Percentiles rank a stretch among this genome's conserved stretches.
These are phyloP conservation scores for Chaenodraco wilsoni DNA, from an alignment of 2,797 vertebrate species.

Conservation along the genomic window DNA sequence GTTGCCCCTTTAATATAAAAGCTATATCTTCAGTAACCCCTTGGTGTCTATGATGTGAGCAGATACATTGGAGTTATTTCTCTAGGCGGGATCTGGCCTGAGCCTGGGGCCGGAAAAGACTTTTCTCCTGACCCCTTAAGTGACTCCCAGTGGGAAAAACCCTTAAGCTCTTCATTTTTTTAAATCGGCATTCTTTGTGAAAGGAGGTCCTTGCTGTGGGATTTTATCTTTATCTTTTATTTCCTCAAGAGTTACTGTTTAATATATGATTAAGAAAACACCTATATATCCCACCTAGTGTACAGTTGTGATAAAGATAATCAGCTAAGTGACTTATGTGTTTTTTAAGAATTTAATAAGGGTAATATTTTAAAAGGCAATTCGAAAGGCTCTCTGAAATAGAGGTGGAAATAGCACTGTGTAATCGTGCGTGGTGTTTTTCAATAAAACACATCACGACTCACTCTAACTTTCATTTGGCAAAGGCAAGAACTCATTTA, in stretches of 20 bases:
- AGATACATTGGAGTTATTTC: background rate
- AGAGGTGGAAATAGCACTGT: background rate
- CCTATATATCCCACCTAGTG: too few species aligned
- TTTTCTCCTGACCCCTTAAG: background rate
- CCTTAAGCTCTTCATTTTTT: background rate
- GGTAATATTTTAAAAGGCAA: background rate
- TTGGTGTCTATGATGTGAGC: background rate
- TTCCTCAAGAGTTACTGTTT: background rate
- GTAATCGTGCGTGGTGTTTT: background rate
- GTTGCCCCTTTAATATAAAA: background rate
- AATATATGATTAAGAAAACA: too few species aligned
- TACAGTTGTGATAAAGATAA: background rate
- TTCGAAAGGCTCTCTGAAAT: slow-evolving; percentile 5
- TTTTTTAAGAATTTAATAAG: background rate
- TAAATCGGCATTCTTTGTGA: background rate
- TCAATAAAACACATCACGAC: background rate
- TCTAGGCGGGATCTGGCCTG: background rate
- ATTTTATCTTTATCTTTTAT: background rate
- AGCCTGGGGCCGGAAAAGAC: too few species aligned
- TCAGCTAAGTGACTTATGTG: background rate
- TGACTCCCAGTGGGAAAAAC: background rate
- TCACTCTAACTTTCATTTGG: slow-evolving; percentile 18
- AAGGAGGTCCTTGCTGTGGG: background rate
- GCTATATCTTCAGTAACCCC: background rate
- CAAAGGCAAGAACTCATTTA: slow-evolving; percentile 7